Conservation (phyloP, 2,888 invertebrate species). For the Eubasilissa splendida region DNA sequence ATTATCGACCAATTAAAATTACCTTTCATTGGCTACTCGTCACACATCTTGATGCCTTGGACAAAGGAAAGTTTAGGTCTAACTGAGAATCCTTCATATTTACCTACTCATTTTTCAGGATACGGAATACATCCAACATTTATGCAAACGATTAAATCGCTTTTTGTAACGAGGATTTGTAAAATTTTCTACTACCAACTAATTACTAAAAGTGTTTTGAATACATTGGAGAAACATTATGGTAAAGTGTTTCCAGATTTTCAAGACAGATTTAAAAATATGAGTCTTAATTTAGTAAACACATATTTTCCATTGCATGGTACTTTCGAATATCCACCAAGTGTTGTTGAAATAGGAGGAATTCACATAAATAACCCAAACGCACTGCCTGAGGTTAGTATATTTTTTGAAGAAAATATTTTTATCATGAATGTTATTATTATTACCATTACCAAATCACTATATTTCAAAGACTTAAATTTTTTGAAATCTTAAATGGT, state of each 20-base stretch:
- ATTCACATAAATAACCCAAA: constrained; percentile 63
- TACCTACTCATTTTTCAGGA: constrained; percentile 68
- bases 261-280: constrained; percentile 67
- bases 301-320: constrained; percentile 75
- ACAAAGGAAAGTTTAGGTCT: constrained; percentile 67
- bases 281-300: constrained; percentile 73
- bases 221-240: constrained; percentile 63
- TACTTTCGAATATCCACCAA: constrained; percentile 69
- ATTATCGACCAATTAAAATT: constrained; percentile 65
- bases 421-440: no score
- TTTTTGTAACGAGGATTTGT: constrained; percentile 61
- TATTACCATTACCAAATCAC: no score
- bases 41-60: constrained; percentile 70
- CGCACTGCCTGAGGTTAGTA: constrained; percentile 11
- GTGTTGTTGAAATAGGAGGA: constrained; percentile 75
- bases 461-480: no score
- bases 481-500: no score
- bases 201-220: constrained; percentile 63
- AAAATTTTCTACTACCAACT: constrained; percentile 61
- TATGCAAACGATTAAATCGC: constrained; percentile 62
- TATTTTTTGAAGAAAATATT: no score
- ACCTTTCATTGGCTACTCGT: constrained; percentile 72
- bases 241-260: constrained; percentile 68
- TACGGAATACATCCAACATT: constrained; percentile 63
- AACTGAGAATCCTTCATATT: constrained; percentile 68